Percentiles rank a stretch among this genome's conserved stretches.
Conservation (phyloP, 2,797 vertebrate genomes). For the Lates japonicus region DNA sequence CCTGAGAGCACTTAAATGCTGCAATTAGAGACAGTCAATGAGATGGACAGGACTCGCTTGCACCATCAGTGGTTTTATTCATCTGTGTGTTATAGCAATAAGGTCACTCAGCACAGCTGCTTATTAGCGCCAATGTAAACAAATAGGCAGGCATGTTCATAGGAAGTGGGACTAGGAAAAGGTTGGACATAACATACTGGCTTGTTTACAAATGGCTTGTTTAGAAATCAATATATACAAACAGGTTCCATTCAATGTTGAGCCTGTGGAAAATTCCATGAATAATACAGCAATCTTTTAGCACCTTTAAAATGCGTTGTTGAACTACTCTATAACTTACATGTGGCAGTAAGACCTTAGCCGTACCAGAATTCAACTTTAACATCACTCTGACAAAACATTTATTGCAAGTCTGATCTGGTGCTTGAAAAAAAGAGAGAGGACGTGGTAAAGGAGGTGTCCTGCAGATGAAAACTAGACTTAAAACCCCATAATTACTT, state of each 20-base stretch:
- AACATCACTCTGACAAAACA: not conserved
- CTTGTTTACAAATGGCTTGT: slow-evolving; percentile 18
- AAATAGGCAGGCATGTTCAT: slow-evolving; percentile 20
- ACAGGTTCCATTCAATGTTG: not conserved
- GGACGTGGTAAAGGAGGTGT: not conserved
- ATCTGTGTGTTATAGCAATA: slow-evolving; percentile 38
- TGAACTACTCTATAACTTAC: not conserved
- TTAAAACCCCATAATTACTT: not conserved
- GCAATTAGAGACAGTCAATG: slow-evolving; percentile 85
- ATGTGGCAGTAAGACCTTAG: not conserved
- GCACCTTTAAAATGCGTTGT: not conserved
- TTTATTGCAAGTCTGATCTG: not conserved
- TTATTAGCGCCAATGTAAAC: slow-evolving; percentile 45
- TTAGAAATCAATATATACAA: slow-evolving; percentile 35
- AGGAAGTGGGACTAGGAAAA: slow-evolving; percentile 6
- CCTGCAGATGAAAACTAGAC: not conserved
- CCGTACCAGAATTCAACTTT: not conserved
- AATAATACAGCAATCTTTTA: slow-evolving; percentile 7
- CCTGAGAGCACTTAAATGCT: slow-evolving; percentile 85
- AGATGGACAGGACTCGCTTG: slow-evolving; percentile 64
- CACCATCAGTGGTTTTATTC: slow-evolving; percentile 51
- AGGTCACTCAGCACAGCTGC: slow-evolving; percentile 46
- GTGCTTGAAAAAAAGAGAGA: not conserved
- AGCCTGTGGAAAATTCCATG: not conserved
- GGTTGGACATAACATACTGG: not conserved